A percentile compares a stretch with the other conserved stretches of the same genome.
These are phyloP conservation scores for Morelia viridis DNA, from an alignment of 2,797 vertebrate genomes.

Conservation along the genomic window DNA sequence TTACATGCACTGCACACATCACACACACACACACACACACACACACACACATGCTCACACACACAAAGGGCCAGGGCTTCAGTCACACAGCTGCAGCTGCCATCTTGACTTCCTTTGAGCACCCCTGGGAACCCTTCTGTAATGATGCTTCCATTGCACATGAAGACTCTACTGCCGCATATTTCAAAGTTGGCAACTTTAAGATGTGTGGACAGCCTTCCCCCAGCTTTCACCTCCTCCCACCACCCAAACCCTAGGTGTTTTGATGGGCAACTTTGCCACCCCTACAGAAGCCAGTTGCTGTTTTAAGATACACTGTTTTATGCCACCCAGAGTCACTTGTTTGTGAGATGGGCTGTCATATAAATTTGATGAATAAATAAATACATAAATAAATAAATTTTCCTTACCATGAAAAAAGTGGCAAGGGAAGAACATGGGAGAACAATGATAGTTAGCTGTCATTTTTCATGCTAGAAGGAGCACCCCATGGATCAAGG, in stretches of 20 bases:
- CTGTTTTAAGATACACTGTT: not conserved
- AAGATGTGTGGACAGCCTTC: not conserved
- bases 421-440: not conserved
- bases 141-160: not conserved
- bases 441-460: not conserved
- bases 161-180: not conserved
- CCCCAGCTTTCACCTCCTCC: too few species aligned
- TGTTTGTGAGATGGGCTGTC: too few species aligned
- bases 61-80: not conserved
- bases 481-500: not conserved
- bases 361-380: too few species aligned
- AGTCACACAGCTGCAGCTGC: not conserved
- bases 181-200: not conserved
- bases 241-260: too few species aligned
- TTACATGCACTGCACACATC: too few species aligned
- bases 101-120: not conserved
- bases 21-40: not conserved
- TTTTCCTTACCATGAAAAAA: not conserved
- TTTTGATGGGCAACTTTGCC: too few species aligned
- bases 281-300: not conserved
- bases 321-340: too few species aligned
- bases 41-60: not conserved
- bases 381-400: too few species aligned
- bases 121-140: not conserved
- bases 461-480: not conserved